These are phyloP conservation scores for Cathartes aura DNA, from an alignment of 2,113 vertebrate species.

Conservation along the genomic window DNA sequence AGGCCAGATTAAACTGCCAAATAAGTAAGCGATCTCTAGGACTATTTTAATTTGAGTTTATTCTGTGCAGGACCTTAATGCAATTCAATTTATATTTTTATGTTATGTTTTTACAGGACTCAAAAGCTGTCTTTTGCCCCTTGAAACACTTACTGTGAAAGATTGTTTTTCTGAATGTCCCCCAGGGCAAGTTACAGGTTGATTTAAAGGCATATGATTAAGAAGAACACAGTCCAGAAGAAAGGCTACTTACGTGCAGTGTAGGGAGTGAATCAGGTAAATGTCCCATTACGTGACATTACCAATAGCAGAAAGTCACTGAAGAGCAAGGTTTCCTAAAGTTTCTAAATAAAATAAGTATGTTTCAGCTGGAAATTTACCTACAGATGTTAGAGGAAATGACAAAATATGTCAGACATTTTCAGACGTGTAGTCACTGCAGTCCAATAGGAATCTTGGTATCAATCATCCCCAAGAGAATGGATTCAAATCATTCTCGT, in stretches of 20 bases:
- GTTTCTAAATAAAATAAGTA: background rate
- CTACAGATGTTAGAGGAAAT: background rate
- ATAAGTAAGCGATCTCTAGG: conserved; percentile 23
- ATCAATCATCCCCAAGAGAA: background rate
- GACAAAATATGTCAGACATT: background rate
- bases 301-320: background rate
- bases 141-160: background rate
- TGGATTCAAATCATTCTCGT: background rate
- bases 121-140: background rate
- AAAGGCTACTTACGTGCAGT: background rate
- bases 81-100: background rate
- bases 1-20: conserved; percentile 47
- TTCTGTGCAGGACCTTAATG: background rate
- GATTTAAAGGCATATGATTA: conserved; percentile 12
- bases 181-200: background rate
- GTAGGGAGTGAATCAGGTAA: background rate
- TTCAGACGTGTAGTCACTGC: background rate
- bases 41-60: conserved; percentile 44
- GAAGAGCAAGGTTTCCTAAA: background rate
- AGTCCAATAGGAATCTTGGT: background rate
- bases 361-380: background rate
- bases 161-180: background rate
- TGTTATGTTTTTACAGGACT: background rate
- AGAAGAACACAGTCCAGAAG: background rate
- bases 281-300: background rate